Percentiles rank a stretch among this genome's conserved stretches.
These are phyloP conservation scores for Anthonomus grandis DNA, from an alignment of 1,140 invertebrate genomes.

Conservation along the genomic window DNA sequence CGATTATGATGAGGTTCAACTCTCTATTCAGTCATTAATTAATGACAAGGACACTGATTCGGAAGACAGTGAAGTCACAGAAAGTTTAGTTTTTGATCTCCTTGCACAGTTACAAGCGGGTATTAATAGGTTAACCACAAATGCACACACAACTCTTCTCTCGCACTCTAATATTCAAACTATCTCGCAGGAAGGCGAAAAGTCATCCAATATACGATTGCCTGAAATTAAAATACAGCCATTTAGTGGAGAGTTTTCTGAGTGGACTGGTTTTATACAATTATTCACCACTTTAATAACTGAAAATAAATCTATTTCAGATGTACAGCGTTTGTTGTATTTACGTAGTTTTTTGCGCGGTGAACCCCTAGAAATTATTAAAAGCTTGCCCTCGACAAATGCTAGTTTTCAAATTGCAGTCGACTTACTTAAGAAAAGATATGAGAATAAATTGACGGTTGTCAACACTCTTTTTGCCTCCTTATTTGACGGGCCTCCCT, in stretches of 20 bases:
- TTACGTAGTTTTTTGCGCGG: neutral
- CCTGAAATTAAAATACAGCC: constrained; percentile 5
- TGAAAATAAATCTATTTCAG: neutral
- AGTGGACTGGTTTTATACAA: constrained; percentile 3
- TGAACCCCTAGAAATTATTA: constrained; percentile 3
- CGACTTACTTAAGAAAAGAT: neutral
- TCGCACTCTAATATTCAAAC: no score
- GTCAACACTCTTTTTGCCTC: constrained; percentile 1
- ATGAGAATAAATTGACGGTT: constrained; percentile 7
- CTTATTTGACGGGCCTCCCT: neutral
- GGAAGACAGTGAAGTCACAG: no score
- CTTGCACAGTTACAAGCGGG: no score
- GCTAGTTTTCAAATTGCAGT: constrained; percentile 2
- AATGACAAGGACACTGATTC: no score
- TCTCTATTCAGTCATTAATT: no score
- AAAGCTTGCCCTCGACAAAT: neutral
- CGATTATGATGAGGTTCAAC: no score
- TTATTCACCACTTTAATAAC: neutral
- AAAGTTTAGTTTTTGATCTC: no score
- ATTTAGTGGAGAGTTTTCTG: neutral
- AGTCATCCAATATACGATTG: no score
- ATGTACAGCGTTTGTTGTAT: constrained; percentile 6
- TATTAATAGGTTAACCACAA: no score
- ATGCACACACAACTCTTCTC: no score
- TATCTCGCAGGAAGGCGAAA: no score